These are phyloP conservation scores for Lates calcarifer DNA, from an alignment of 2,113 vertebrate genomes.

Conservation along the genomic window DNA sequence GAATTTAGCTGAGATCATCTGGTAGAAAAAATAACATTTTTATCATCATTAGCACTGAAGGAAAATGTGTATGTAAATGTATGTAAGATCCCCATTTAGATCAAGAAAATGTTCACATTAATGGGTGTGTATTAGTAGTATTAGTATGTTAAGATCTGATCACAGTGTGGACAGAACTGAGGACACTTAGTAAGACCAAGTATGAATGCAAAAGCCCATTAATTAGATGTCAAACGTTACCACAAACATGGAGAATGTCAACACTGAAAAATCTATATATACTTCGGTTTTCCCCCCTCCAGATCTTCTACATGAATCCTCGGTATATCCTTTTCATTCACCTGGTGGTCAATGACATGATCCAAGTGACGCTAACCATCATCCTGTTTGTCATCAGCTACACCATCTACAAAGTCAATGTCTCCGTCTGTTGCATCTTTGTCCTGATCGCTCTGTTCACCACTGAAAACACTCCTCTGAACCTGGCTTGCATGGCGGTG, in stretches of 20 bases:
- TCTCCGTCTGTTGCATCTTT: slow-evolving; percentile 42
- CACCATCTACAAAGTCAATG: slow-evolving; percentile 49
- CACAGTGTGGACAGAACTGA: no score
- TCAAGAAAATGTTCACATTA: no score
- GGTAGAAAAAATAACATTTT: no score
- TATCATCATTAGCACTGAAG: no score
- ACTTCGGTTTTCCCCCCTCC: neutral
- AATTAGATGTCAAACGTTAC: neutral
- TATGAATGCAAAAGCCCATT: neutral
- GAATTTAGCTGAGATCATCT: no score
- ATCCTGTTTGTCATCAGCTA: slow-evolving; percentile 70
- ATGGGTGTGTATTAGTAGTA: no score
- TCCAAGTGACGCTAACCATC: slow-evolving; percentile 65
- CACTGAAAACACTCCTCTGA: slow-evolving; percentile 78
- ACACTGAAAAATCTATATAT: neutral
- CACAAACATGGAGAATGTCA: neutral
- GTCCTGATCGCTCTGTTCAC: slow-evolving; percentile 46
- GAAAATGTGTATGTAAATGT: no score
- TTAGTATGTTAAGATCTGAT: no score
- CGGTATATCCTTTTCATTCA: slow-evolving; percentile 78
- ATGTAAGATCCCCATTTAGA: no score
- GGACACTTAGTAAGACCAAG: neutral
- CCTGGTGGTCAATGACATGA: slow-evolving; percentile 78
- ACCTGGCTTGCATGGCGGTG: slow-evolving; percentile 81
- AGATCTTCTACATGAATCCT: slow-evolving; percentile 72